These are phyloP conservation scores for Cnemophilus loriae DNA, from an alignment of 2,113 vertebrate species.

Conservation along the genomic window DNA sequence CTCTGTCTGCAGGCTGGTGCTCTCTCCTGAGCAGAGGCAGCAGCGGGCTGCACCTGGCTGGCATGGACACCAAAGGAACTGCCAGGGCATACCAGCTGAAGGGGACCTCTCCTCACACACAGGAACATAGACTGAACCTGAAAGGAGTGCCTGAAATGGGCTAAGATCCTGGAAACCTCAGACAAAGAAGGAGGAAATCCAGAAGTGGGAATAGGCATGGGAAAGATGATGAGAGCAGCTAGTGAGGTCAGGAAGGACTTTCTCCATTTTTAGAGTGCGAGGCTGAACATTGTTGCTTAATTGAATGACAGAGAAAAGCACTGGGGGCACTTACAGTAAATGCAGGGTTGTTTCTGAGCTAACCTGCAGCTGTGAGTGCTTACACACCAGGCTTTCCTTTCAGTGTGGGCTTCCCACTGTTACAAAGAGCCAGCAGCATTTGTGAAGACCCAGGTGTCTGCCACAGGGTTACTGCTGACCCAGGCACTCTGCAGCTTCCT, in stretches of 20 bases:
- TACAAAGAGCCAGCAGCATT: not conserved
- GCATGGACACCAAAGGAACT: rapidly evolving
- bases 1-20: not conserved
- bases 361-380: not conserved
- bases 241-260: not conserved
- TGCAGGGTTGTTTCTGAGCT: not conserved
- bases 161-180: not conserved
- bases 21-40: not conserved
- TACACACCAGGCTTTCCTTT: not conserved
- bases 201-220: not conserved
- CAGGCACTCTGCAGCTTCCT: not conserved
- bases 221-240: not conserved
- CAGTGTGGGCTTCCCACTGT: not conserved
- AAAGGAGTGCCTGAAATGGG: not conserved
- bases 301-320: not conserved
- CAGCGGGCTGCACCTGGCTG: not conserved
- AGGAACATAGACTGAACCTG: not conserved
- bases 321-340: not conserved
- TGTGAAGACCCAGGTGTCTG: not conserved
- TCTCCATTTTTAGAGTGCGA: not conserved
- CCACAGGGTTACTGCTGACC: not conserved
- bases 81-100: not conserved
- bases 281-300: not conserved
- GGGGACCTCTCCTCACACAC: not conserved
- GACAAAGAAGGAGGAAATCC: not conserved